Base-by-base conservation (phyloP, 2,113 vertebrate species). In the Phalacrocorax carbo region DNA sequence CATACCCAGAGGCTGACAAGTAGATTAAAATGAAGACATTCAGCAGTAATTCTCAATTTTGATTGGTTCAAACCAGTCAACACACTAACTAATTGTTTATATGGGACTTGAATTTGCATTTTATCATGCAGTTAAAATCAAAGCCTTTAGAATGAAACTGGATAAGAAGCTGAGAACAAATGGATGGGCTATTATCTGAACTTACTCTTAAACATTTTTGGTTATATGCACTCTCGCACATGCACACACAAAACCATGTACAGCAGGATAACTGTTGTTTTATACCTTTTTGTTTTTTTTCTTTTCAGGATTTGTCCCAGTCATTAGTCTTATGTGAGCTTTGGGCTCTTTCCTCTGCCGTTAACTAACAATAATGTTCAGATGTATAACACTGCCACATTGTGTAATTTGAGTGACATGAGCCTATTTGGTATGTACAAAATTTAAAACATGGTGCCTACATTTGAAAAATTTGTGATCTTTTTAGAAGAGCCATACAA, bases 1-100 rank as follows among this genome's bases (percentile, higher is more conserved):
- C 98, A 60, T 99, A 99, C 96, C 99, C 99, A 17, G 99, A 99
- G 95, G 99, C 99, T 72, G 99, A 99, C 95, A 99, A 99, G 96
- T 99, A 99, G 97, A 94, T 82, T 32, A 91, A 84, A 57, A 90
- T 38, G 66, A 94, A 94, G 86, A 95, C 90, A 27, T 80, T 94
- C 48, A 21, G 48, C 91, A 82, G 25, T 86, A 83, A 88, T 90
- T 94, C 68, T 96, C 86, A n/a, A 7, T 93, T 93, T 86, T 79
- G 94, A 94, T 69, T 92, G 93, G 66, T 94, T 95, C 26, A n/a
- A 95, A 82, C 94, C 97, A 95, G 90, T 91, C 96, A 91, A 73
- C 66, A 23, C 58, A 72, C 84, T 96, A 95, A 96, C 96, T 91
- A 77, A 90, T 80, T 89, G 72, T 86, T 96, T 97, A 82, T 92